Evolutionary conservation across 2,888 invertebrate genomes (phyloP).

Genomic region (Meghimatium bilineatum): DNA sequence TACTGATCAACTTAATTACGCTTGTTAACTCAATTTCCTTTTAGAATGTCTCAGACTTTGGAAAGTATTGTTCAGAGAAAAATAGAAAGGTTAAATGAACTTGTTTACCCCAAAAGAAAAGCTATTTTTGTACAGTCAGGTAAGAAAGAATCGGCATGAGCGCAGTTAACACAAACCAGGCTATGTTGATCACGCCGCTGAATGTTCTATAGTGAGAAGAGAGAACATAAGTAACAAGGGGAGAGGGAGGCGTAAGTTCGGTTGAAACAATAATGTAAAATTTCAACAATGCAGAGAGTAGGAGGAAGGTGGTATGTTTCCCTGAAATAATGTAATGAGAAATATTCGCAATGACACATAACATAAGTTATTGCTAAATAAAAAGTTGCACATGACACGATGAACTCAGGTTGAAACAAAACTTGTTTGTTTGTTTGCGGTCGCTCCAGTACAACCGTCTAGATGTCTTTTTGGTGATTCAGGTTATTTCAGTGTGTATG

Average conservation of each 20-base stretch:
- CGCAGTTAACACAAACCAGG: neutral
- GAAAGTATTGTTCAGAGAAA: neutral
- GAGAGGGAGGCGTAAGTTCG: neutral
- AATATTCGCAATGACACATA: no score
- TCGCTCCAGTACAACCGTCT: no score
- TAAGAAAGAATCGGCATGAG: neutral
- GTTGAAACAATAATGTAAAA: neutral
- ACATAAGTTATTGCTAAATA: neutral
- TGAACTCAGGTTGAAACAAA: neutral
- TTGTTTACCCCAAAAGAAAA: neutral
- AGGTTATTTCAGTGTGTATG: no score
- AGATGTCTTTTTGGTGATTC: no score
- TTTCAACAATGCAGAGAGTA: neutral
- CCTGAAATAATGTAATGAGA: no score
- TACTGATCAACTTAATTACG: neutral
- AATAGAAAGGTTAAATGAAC: slow-evolving; percentile 9
- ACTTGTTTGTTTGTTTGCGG: no score
- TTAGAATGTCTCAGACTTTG: neutral
- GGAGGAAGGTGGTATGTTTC: no score
- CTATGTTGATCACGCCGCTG: neutral
- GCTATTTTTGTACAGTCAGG: slow-evolving; percentile 6
- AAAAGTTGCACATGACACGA: neutral
- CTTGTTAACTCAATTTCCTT: neutral
- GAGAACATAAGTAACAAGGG: neutral
- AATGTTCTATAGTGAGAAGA: neutral